A percentile compares a stretch with the other conserved stretches of the same genome.
phyloP scores from a whole-genome alignment of 2,888 invertebrate genomes.

The Drosophila histrio region DNA sequence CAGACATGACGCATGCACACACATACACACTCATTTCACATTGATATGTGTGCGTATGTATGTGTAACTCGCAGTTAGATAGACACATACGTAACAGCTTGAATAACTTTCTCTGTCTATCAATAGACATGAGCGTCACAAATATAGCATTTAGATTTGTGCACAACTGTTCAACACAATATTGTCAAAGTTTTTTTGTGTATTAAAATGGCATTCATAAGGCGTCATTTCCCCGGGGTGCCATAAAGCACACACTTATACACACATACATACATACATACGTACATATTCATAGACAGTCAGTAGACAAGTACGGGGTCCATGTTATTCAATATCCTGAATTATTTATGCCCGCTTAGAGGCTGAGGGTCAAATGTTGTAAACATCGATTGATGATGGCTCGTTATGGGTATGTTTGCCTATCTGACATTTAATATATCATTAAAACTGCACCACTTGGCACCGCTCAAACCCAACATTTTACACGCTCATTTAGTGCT shows the following conservation, averaged over 20 bases:
- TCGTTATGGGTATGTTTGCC: slow-evolving; percentile 42
- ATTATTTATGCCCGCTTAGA: slow-evolving; percentile 63
- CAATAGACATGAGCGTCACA: slow-evolving; percentile 63
- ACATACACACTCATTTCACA: slow-evolving; percentile 16
- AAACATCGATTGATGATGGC: slow-evolving; percentile 50
- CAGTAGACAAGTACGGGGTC: slow-evolving; percentile 3
- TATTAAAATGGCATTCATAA: slow-evolving; percentile 67
- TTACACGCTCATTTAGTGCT: slow-evolving; percentile 15
- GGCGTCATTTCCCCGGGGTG: slow-evolving; percentile 69
- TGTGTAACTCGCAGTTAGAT: slow-evolving; percentile 1
- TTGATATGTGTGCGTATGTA: background rate
- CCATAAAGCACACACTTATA: slow-evolving; percentile 44
- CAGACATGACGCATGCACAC: slow-evolving; percentile 50
- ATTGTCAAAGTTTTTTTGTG: slow-evolving; percentile 64
- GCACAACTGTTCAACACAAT: slow-evolving; percentile 56
- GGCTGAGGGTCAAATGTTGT: slow-evolving; percentile 30
- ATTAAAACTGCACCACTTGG: slow-evolving; percentile 38
- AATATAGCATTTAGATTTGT: slow-evolving; percentile 58
- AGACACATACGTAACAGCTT: slow-evolving; percentile 27
- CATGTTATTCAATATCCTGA: slow-evolving; percentile 47
- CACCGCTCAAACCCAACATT: background rate
- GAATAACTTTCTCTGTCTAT: slow-evolving; percentile 49
- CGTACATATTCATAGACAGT: slow-evolving; percentile 10
- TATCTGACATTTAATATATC: slow-evolving; percentile 50
- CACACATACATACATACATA: slow-evolving; percentile 2